Evolutionary conservation across 1,140 invertebrate species (phyloP), one percentile per base, ranked within the genome.

Genomic region (Coenobita brevimanus): DNA sequence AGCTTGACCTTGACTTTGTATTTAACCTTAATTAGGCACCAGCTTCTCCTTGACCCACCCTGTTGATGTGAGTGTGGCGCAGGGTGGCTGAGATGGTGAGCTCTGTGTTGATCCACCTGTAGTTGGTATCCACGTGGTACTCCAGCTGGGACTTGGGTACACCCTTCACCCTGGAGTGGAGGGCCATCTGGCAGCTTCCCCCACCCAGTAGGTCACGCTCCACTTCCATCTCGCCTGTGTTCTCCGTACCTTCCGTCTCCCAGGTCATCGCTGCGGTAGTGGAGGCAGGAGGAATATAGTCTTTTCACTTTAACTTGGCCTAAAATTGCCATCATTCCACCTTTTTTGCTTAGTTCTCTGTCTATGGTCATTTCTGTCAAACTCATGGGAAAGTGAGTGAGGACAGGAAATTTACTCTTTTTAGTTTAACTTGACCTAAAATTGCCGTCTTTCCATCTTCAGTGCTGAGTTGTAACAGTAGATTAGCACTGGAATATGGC

Each of bases 121-220:
- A 87, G 76, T 87, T 87, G 43, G 38, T 76, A 21, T 87, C 69
- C 2, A 87, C 24, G 2, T 50, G 76, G 84, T 87, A 87, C 33
- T 87, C 76, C 38, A 87, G 46, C 64, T 87, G 62, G n/a, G 84
- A 71, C 46, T 80, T 81, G 24, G 84, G 84, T 33, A 64, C n/a
- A 17, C 76, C 62, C 50, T 80, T 87, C 13, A 41, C 46, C 17
- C 71, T 50, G 46, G 46, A 43, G 6, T 76, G 60, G n/a, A n/a
- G 60, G 76, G 79, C 73, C 62, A 43, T 67, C 17, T 80, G 43
- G 64, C 43, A 46, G 33, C 76, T 64, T 8, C 27, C 54, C 10
- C 84, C 84, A 2, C 84, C 84, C 27, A 36, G 36, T 0, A 33
- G 62, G 46, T 87, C 78, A 21, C 50, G 33, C 62, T 50, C 84